Base-by-base conservation (phyloP, 2,888 invertebrate genomes). In the Drosophila ustulata region DNA sequence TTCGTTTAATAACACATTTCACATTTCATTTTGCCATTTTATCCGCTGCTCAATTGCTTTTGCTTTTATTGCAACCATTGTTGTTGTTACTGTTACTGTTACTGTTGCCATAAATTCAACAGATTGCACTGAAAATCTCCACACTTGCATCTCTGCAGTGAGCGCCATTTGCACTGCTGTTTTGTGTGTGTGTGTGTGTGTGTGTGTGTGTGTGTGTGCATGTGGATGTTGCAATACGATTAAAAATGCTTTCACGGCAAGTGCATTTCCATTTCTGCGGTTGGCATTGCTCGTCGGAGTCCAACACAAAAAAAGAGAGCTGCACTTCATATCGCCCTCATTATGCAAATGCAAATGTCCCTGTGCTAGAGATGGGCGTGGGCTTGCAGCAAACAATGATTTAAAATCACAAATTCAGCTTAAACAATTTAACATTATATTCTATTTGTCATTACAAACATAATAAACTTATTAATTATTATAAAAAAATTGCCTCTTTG, bases 181-280 rank as follows among this genome's bases (percentile, higher is more conserved):
- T 18, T 1, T 37, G 47, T 41, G 26, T 30, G 23, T 26, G 46
- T 25, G 26, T 47, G 18, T 69, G 26, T 28, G 34, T 50, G 28
- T 32, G 4, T n/a, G 9, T 53, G n/a, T 32, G 4, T 39, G n/a
- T 23, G n/a, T 11, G 23, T 23, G 28, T 50, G 25, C 47, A 30
- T 45, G 32, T 43, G 4, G 65, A 62, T 41, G 51, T 70, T 64
- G 67, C 72, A 82, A 88, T 89, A 59, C 85, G 88, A 86, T 86
- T 89, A 89, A 86, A 89, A 86, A 89, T 87, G 86, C 89, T 86
- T 86, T 86, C 85, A 86, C 89, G 88, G 78, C 83, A 82, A 86
- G 78, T 86, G 89, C 85, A 89, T 84, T 82, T 85, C 81, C 89
- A 86, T 78, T 88, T 80, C 74, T 89, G 86, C 76, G 89, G 86